Evolutionary conservation across 2,888 invertebrate genomes (phyloP), one percentile per base, ranked within the genome.

Genomic region (Agrochola lychnidis): DNA sequence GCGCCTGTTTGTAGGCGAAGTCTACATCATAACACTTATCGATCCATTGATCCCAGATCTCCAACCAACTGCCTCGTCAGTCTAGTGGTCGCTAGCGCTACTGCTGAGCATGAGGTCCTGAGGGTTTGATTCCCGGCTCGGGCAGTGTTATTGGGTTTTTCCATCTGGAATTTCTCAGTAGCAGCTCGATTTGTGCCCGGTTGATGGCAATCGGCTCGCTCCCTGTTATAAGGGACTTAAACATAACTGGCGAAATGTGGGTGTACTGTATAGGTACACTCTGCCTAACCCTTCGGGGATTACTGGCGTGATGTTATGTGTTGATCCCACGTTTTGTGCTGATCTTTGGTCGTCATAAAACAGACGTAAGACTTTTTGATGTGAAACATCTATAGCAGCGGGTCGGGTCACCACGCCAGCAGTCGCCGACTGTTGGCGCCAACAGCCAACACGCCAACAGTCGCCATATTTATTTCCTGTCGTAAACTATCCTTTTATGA

Each of bases 261-360:
- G 19, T 66, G 56, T 56, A 56, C 22, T n/a, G 36, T 36, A 53
- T n/a, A n/a, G 56, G n/a, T 56, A 5, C 56, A 2, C 56, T n/a
- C 56, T 30, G 51, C 14, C 9, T 14, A 22, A 30, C 9, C 30
- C 22, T 22, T 30, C 30, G 2, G 12, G 14, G 30, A 56, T 30
- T 30, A 30, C 5, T 16, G 9, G 22, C 22, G 22, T 16, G 9
- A 9, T 22, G 51, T 45, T 30, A 30, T 19, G 64, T 25, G 56
- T 14, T 53, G 4, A 14, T 36, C 67, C 14, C 22, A n/a, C 30
- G 36, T 73, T 45, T 45, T 57, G 6, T 40, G 48, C 25, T 30
- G 59, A 59, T 73, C 10, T 25, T 73, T 75, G 36, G 25, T 57
- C n/a, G 36, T 75, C 30, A 25, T 57, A 19, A 48, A 76, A 19